Evolutionary conservation across 2,888 invertebrate species (phyloP), one percentile per base, ranked within the genome.

Genomic region (Metopia argyrocephala): DNA sequence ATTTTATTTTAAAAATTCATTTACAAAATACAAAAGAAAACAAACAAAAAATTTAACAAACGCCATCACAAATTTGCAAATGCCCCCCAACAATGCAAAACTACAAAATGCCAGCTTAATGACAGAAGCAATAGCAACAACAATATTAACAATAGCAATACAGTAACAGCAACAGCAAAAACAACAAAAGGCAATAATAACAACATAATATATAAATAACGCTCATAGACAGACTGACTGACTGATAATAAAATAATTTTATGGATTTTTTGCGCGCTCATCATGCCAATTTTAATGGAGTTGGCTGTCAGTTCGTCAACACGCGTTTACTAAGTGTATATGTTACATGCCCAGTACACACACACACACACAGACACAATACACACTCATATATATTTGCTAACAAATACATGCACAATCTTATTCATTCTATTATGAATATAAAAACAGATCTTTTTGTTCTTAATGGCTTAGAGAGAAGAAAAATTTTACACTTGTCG

Each of bases 181-280:
- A 15, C 15, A 38, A 12, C 12, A 38, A 38, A 38, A 56, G 28
- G 56, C 28, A 46, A 64, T 64, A 64, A 50, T 70, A 76, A 82
- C 75, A 82, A 79, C 71, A 82, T 76, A 82, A 79, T 82, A 82
- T 66, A 70, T 57, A 76, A 74, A 81, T 74, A 74, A 78, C 73
- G 68, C 69, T 78, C 81, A 61, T 74, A 78, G 57, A 74, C 76
- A n/a, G 5, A 18, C 28, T 20, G 45, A 38, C 62, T 12, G 4
- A 54, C 66, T 78, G 84, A 84, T 86, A 87, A 87, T 87, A 88
- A 88, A 87, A 88, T 82, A 85, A 87, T 88, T 87, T 88, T 88
- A 87, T 86, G 87, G 81, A 87, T 86, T 85, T 88, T 86, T 85
- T 85, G 87, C 84, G 86, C 85, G 86, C 88, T 87, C 88, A 87